A percentile compares a stretch with the other conserved stretches of the same genome.
phyloP scores from a whole-genome alignment of 2,113 vertebrate species.

The Notothenia rossii region DNA sequence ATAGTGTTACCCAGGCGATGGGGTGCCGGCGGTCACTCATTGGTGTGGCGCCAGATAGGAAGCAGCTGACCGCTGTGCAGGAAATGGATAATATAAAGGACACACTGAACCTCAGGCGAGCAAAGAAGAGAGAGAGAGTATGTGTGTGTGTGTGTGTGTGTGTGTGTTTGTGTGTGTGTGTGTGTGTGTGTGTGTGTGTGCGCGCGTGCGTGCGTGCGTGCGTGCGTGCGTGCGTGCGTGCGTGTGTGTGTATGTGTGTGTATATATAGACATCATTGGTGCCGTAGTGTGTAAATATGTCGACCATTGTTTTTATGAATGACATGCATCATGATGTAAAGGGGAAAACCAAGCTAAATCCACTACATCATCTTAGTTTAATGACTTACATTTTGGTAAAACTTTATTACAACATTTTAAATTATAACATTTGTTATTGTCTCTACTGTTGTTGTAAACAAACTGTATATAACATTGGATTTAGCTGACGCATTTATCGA shows the following conservation, averaged over 20 bases:
- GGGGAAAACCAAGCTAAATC: neutral
- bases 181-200: conserved; percentile 12
- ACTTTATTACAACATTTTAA: neutral
- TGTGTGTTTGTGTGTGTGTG: conserved; percentile 20
- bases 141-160: conserved; percentile 16
- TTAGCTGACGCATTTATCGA: no score
- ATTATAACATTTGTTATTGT: neutral
- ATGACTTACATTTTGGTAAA: neutral
- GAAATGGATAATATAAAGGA: conserved; percentile 80
- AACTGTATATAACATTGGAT: neutral
- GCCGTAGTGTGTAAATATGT: neutral
- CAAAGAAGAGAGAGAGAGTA: conserved; percentile 12
- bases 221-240: conserved; percentile 4
- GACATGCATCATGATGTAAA: conserved; percentile 26
- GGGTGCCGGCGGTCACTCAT: conserved; percentile 70
- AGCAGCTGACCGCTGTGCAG: conserved; percentile 86
- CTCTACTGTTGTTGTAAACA: neutral
- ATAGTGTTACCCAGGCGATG: conserved; percentile 17
- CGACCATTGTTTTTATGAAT: conserved; percentile 58
- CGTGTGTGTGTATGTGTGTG: conserved; percentile 14
- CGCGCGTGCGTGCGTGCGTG: neutral
- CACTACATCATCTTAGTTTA: neutral
- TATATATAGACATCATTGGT: conserved; percentile 3
- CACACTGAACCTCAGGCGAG: conserved; percentile 45
- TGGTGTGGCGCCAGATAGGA: conserved; percentile 86